Percentiles rank a stretch among this genome's conserved stretches.
phyloP scores from a whole-genome alignment of 1,140 invertebrate genomes.

The Hermetia illucens region DNA sequence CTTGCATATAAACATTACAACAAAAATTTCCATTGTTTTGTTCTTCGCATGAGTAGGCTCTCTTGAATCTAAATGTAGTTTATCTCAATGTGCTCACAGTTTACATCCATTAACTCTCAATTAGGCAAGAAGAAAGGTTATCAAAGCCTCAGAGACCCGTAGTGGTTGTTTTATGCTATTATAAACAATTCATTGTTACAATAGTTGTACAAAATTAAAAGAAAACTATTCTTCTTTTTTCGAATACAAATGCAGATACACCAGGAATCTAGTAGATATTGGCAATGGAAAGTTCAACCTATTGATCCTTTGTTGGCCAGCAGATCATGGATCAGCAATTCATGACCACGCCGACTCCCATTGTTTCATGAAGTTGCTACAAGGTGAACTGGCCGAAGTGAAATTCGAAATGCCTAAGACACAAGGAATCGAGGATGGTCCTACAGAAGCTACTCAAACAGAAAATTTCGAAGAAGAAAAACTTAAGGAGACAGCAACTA shows the following conservation, averaged over 20 bases:
- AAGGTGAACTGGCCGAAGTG: conserved; percentile 55
- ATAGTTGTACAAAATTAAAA: not conserved
- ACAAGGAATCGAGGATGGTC: conserved; percentile 7
- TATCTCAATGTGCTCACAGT: too few relatives aligned
- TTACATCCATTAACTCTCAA: too few relatives aligned
- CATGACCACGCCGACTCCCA: conserved; percentile 94
- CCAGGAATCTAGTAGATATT: conserved; percentile 81
- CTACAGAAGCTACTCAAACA: conserved; percentile 2
- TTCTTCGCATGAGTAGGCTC: too few relatives aligned
- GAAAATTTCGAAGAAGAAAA: conserved; percentile 13
- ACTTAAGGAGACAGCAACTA: conserved; percentile 46
- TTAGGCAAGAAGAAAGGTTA: too few relatives aligned
- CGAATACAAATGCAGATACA: conserved; percentile 91
- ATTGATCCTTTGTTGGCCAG: conserved; percentile 94
- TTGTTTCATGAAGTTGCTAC: conserved; percentile 91
- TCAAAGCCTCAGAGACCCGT: too few relatives aligned
- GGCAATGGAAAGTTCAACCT: conserved; percentile 97
- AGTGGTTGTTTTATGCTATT: too few relatives aligned
- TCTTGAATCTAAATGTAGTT: too few relatives aligned
- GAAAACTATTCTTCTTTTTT: not conserved
- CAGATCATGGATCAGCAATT: conserved; percentile 86
- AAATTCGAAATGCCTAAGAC: conserved; percentile 28
- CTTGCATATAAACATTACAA: too few relatives aligned
- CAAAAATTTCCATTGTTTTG: too few relatives aligned
- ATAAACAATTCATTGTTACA: too few relatives aligned